Conservation (phyloP, 2,888 invertebrate genomes). For the Noctua janthina region DNA sequence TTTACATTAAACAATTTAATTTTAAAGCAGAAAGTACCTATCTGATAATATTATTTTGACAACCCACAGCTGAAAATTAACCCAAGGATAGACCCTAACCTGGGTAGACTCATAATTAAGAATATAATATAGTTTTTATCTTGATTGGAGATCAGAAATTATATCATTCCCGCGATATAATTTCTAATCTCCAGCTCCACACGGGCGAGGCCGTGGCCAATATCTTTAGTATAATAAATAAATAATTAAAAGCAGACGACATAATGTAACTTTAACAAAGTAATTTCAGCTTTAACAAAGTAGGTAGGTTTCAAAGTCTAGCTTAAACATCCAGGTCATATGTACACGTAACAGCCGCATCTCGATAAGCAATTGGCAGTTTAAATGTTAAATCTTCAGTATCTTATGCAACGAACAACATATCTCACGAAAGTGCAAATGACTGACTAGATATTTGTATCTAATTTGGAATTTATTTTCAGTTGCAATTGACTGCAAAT, state of each 20-base stretch:
- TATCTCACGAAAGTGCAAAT: conserved; percentile 76
- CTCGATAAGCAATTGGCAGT: conserved; percentile 72
- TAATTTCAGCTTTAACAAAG: not conserved
- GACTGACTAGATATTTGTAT: conserved; percentile 48
- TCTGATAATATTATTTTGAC: not conserved
- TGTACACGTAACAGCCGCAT: conserved; percentile 75
- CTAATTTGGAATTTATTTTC: conserved; percentile 37
- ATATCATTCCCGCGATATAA: not conserved
- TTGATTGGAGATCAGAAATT: too few relatives aligned
- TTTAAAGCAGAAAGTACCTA: not conserved
- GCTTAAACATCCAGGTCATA: conserved; percentile 73
- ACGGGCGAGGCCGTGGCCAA: not conserved
- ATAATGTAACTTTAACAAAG: not conserved
- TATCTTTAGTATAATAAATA: not conserved
- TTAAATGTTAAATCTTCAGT: conserved; percentile 79
- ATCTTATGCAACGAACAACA: conserved; percentile 74
- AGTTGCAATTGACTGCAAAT: conserved; percentile 27
- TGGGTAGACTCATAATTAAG: not conserved
- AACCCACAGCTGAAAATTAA: not conserved
- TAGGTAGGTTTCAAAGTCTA: conserved; percentile 54
- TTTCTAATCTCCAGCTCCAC: not conserved
- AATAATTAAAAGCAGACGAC: not conserved
- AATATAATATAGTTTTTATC: not conserved
- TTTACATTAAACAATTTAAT: too few relatives aligned
- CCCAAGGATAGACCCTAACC: not conserved